Percentiles rank a stretch among this genome's conserved stretches.
These are phyloP conservation scores for Tenualosa thibaudeaui DNA, from an alignment of 2,797 vertebrate genomes.

Conservation along the genomic window DNA sequence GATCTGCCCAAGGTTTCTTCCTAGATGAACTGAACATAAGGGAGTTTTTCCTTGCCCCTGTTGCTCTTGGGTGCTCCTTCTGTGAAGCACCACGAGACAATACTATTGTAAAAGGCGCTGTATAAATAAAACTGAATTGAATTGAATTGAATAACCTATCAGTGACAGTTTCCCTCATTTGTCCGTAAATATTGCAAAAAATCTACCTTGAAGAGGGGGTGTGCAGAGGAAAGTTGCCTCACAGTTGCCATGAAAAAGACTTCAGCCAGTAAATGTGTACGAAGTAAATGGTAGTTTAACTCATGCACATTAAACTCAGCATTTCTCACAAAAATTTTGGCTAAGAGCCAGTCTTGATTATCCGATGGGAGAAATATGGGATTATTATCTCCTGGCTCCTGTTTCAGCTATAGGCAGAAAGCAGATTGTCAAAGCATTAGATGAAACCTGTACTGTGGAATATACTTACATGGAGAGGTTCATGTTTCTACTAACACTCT, in stretches of 20 bases:
- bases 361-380: background rate
- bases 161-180: background rate
- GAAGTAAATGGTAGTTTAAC: conserved; percentile 63
- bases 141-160: background rate
- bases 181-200: background rate
- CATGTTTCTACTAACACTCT: background rate
- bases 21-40: too few species aligned
- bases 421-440: background rate
- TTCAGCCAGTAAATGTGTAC: conserved; percentile 75
- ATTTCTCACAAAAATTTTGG: conserved; percentile 9
- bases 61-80: too few species aligned
- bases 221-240: conserved; percentile 68
- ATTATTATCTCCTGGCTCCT: background rate
- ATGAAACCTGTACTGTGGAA: background rate
- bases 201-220: conserved; percentile 65
- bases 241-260: conserved; percentile 72
- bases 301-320: conserved; percentile 43
- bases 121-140: too few species aligned
- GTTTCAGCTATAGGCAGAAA: background rate
- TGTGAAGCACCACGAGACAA: too few species aligned
- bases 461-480: background rate
- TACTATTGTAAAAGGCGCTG: too few species aligned
- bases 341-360: conserved; percentile 6
- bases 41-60: too few species aligned
- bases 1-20: too few species aligned